These are phyloP conservation scores for Globodera ellingtonae DNA, from an alignment of 1,140 invertebrate genomes.

Conservation along the genomic window DNA sequence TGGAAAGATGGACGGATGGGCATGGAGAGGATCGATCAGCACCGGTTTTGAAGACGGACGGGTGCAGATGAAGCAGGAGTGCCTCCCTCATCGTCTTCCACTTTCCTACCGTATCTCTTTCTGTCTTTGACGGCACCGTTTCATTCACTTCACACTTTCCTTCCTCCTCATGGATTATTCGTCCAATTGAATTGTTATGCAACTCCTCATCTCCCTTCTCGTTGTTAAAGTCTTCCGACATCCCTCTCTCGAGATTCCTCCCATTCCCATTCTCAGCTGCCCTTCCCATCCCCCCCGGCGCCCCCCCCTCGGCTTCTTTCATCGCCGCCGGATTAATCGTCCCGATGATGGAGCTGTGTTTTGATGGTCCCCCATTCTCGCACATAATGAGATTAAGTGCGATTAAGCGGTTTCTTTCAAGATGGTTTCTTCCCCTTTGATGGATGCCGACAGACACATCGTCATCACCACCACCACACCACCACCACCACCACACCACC, in stretches of 20 bases:
- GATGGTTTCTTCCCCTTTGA: background rate
- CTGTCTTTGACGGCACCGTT: no score
- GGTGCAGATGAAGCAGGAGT: no score
- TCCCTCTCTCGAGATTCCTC: background rate
- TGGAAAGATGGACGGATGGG: no score
- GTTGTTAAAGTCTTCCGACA: no score
- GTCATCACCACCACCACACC: background rate
- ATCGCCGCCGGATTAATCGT: background rate
- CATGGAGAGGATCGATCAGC: no score
- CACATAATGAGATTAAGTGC: conserved; percentile 19
- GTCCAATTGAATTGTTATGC: background rate
- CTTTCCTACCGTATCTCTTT: no score
- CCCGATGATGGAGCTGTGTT: background rate
- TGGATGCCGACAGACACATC: conserved; percentile 6
- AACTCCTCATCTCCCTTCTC: no score
- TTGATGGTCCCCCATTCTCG: background rate
- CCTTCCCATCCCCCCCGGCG: background rate
- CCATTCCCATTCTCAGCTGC: background rate
- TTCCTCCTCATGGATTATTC: background rate
- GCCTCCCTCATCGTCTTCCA: no score
- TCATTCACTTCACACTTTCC: background rate
- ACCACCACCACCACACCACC: no score
- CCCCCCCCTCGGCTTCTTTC: background rate
- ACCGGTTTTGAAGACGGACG: no score
- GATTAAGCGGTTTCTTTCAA: background rate